Conservation (phyloP, 2,888 invertebrate species). For the Patella caerulea region DNA sequence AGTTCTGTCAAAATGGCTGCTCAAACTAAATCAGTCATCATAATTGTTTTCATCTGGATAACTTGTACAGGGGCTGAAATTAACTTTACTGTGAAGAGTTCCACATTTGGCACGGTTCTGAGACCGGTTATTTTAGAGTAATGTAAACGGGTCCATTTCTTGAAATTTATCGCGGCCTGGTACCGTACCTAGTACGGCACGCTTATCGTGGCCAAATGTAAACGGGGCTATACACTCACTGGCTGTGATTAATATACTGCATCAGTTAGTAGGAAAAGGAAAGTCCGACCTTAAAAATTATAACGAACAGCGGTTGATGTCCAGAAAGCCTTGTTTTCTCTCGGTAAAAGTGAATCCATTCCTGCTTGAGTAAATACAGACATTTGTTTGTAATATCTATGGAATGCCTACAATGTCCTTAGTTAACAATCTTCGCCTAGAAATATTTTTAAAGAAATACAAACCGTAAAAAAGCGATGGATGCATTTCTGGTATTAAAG, state of each 20-base stretch:
- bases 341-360: background rate
- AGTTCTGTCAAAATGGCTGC: too few species aligned
- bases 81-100: too few species aligned
- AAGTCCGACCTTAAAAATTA: background rate
- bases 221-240: background rate
- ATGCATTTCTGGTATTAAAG: background rate
- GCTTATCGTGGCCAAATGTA: too few species aligned
- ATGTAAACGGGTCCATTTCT: too few species aligned
- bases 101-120: too few species aligned
- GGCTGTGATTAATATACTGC: background rate
- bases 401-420: background rate
- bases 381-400: background rate
- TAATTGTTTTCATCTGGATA: too few species aligned
- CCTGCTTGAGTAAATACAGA: background rate
- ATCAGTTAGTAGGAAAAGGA: background rate
- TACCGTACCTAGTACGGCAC: too few species aligned
- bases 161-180: too few species aligned
- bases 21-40: too few species aligned
- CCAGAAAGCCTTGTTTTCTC: background rate
- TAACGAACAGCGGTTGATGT: background rate
- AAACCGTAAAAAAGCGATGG: background rate
- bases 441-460: background rate
- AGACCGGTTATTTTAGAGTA: too few species aligned
- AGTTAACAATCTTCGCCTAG: background rate
- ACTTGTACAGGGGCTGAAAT: too few species aligned